Conservation (phyloP, 1,140 invertebrate genomes). For the Copidosoma floridanum region DNA sequence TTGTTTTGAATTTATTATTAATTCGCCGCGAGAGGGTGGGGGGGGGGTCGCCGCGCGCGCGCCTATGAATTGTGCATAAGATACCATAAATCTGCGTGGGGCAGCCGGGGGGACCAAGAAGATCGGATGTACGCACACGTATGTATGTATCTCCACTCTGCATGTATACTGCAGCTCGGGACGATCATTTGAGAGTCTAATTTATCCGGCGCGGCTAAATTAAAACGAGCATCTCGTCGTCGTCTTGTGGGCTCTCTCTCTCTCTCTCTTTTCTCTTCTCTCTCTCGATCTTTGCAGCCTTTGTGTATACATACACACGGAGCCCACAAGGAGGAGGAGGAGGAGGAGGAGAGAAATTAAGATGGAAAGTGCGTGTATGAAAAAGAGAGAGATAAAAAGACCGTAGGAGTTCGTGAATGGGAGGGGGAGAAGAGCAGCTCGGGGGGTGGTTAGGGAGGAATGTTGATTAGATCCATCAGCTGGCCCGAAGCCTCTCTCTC, state of each 20-base stretch:
- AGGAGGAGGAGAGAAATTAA: conserved; percentile 10
- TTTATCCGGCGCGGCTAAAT: conserved; percentile 50
- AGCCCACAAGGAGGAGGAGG: no score
- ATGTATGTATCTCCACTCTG: no score
- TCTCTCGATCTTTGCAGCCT: no score
- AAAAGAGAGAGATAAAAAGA: conserved; percentile 22
- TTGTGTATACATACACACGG: no score
- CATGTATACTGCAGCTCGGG: no score
- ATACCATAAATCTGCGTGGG: neutral
- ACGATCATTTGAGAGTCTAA: conserved; percentile 51
- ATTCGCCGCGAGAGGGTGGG: no score
- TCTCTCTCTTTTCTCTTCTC: no score
- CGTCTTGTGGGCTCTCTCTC: no score
- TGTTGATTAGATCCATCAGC: conserved; percentile 56
- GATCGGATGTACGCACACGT: conserved; percentile 13
- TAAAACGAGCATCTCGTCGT: conserved; percentile 45
- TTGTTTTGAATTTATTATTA: neutral
- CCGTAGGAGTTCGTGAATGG: conserved; percentile 5
- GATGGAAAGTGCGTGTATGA: conserved; percentile 19
- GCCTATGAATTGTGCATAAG: neutral
- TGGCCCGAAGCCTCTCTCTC: conserved; percentile 27
- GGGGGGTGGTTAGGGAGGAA: conserved; percentile 46
- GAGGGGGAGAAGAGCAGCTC: conserved; percentile 22
- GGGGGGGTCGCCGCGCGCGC: neutral
- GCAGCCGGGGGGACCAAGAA: no score